phyloP scores from a whole-genome alignment of 2,113 vertebrate species.

The Thunnus thynnus region DNA sequence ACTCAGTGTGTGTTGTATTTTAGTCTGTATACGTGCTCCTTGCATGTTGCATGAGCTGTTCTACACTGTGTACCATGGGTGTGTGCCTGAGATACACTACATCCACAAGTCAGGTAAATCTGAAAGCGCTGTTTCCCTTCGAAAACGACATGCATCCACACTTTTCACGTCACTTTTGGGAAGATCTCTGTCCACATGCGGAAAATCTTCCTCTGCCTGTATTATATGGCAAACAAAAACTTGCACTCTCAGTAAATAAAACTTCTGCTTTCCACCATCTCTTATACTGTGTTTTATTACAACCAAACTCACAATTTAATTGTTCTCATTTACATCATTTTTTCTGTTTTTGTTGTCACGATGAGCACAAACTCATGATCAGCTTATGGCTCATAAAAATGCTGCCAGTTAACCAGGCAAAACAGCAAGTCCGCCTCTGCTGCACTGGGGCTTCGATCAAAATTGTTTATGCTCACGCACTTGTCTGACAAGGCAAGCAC shows the following conservation, averaged over 20 bases:
- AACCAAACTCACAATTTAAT: constrained; percentile 45
- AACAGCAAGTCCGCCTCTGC: constrained; percentile 32
- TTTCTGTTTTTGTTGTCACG: constrained; percentile 40
- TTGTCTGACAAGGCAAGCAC: constrained; percentile 31
- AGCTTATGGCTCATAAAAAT: constrained; percentile 53
- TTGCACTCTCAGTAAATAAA: background rate
- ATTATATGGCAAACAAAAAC: too few species aligned
- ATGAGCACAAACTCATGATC: constrained; percentile 44
- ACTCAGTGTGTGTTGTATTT: constrained; percentile 66
- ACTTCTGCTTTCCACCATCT: constrained; percentile 24
- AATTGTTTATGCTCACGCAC: constrained; percentile 27
- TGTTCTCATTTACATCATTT: constrained; percentile 38
- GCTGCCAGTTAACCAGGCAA: constrained; percentile 49
- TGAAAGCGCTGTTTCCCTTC: background rate
- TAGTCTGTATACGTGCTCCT: constrained; percentile 43
- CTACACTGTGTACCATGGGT: constrained; percentile 40
- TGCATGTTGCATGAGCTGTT: constrained; percentile 35
- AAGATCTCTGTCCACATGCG: background rate
- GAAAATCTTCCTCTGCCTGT: background rate
- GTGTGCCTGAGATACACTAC: constrained; percentile 5
- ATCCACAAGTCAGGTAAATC: background rate
- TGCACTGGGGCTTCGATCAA: constrained; percentile 20
- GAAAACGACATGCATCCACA: background rate
- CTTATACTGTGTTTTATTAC: constrained; percentile 12
- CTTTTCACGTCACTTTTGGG: background rate